Evolutionary conservation across 2,888 invertebrate species (phyloP), one percentile per base, ranked within the genome.

Genomic region (Rhamphomyia laevipes): DNA sequence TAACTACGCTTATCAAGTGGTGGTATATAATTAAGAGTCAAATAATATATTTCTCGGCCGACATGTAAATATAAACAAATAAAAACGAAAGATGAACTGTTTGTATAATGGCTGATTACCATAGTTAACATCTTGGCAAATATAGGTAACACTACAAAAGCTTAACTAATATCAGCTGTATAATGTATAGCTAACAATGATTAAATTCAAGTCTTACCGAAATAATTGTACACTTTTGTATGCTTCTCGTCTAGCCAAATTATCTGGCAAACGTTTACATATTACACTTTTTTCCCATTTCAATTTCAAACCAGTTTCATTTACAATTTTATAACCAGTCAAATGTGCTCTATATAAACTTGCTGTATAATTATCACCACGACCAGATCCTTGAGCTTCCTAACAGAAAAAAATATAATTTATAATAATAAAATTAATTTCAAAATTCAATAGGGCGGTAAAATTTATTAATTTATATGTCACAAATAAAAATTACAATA

Each of bases 291-390:
- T 73, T 52, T 77, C 71, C 80, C 82, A 84, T n/a, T 76, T 74
- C 45, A 73, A 67, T 50, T 73, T 72, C 52, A 63, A 61, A 11
- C 61, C 66, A 27, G 55, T 57, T 43, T 62, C 62, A 13, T 38
- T 38, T 31, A 55, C 47, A 46, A 53, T 53, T 23, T 61, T 59
- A 11, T 62, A 57, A 31, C 84, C 84, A 56, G 74, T 77, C 4
- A 82, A 66, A 1, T 74, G 71, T 49, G 83, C 73, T 13, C 84
- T 74, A 65, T 83, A 84, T 9, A 84, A 71, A 74, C 81, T 80
- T 10, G 84, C 82, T 0, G 83, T 84, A 61, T 84, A 84, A 64
- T 84, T 84, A 60, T 84, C 84, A 0, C 84, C 84, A 46, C 83
- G 73, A 50, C 80, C 82, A 0, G 84, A 80, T n/a, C 83, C 84